Percentiles rank a stretch among this genome's conserved stretches.
Evolutionary conservation across 1,140 invertebrate genomes (phyloP).

Genomic region (Ridgeia piscesae): DNA sequence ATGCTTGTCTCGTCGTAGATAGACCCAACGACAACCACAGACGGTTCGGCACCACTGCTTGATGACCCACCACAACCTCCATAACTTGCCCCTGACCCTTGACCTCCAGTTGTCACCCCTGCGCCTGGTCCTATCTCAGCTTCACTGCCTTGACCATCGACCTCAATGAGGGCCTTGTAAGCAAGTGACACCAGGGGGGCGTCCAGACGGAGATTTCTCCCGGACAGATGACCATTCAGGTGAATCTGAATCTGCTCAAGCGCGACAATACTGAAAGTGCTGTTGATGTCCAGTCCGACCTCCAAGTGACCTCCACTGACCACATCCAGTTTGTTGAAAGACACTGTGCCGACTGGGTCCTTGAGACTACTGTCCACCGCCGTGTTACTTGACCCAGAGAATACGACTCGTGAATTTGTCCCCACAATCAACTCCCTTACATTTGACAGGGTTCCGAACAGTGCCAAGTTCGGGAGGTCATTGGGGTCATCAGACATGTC

Average conservation of each 20-base stretch:
- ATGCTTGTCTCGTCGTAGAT: constrained; percentile 33
- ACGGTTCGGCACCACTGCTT: constrained; percentile 19
- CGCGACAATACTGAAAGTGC: constrained; percentile 31
- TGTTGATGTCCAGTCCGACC: constrained; percentile 33
- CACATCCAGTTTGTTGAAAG: constrained; percentile 39
- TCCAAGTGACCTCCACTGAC: constrained; percentile 36
- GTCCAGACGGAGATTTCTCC: constrained; percentile 36
- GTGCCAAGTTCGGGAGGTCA: constrained; percentile 34
- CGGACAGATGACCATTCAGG: constrained; percentile 41
- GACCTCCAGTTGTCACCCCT: constrained; percentile 28
- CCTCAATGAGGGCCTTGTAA: constrained; percentile 35
- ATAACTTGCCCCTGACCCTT: constrained; percentile 34
- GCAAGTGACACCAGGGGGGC: constrained; percentile 36
- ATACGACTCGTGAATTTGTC: constrained; percentile 34
- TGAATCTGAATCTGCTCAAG: constrained; percentile 28
- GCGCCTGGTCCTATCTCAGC: constrained; percentile 29
- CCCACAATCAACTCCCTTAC: constrained; percentile 40
- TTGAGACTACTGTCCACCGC: constrained; percentile 30
- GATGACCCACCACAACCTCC: constrained; percentile 41
- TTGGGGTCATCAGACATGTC: constrained; percentile 33
- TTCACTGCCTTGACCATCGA: constrained; percentile 30
- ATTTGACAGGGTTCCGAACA: constrained; percentile 38
- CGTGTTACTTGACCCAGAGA: constrained; percentile 35
- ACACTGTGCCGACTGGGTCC: constrained; percentile 33
- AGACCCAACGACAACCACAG: constrained; percentile 28